Evolutionary conservation across 2,113 vertebrate species (phyloP), one percentile per base, ranked within the genome.

Genomic region (Hyaena hyaena): DNA sequence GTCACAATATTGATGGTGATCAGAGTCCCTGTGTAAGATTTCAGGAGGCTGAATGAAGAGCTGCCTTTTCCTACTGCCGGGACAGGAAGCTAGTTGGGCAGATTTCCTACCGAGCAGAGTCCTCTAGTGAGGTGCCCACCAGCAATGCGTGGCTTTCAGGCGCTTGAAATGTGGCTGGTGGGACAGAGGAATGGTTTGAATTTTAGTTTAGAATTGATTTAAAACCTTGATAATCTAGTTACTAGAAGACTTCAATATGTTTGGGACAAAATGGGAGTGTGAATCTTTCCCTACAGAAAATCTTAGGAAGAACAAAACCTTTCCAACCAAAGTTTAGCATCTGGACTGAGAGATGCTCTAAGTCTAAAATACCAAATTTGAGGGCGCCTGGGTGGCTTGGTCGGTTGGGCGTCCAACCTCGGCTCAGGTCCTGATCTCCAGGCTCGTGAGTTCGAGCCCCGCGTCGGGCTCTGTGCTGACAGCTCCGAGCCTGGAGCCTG

Each of bases 1-100:
- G 55, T 61, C 11, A 24, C 16, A 35, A 48, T 39, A 39, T 4
- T 23, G 2, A 0, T 11, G 7, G 0, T 33, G 10, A 26, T 31
- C 1, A 5, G 16, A 33, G 35, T 6, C 10, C 1, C 1, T 0
- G 45, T 17, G 33, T 8, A 3, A 2, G 35, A 24, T 23, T 26
- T 76, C 23, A 17, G 10, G 66, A 33, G 23, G 24, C 45, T 0
- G 0, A 24, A 79, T 1, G 10, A 43, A 55, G 21, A 45, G 33
- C 76, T 5, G 45, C 9, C 4, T 12, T 21, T 43, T 0, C 17
- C 26, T 8, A 1, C 0, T 1, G 39, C 0, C 12, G 0, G 15
- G 58, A 16, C 15, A 0, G 35, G 81, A 23, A 0, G 17, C 3
- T 0, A 7, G 11, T 17, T 5, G 0, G 73, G 35, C 3, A 4